Conservation (phyloP, 1,140 invertebrate genomes). For the Hestina assimilis region DNA sequence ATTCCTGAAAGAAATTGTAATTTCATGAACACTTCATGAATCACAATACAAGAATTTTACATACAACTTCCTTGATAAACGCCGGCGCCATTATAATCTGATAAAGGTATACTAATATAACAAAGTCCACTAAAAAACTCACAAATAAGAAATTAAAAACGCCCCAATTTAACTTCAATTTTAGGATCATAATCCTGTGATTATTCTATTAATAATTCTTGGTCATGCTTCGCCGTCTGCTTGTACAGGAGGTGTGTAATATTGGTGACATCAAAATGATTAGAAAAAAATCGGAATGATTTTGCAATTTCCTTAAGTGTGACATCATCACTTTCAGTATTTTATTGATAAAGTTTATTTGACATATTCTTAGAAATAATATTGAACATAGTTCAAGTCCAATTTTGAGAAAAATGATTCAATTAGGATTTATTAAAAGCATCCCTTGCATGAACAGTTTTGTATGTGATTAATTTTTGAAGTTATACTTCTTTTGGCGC, state of each 20-base stretch:
- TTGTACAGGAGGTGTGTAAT: conserved; percentile 2
- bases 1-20: conserved; percentile 14
- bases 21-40: conserved; percentile 25
- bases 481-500: too few species aligned
- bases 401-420: too few species aligned
- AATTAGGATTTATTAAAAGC: too few species aligned
- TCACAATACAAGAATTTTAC: conserved; percentile 32
- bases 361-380: too few species aligned
- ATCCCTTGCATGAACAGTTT: too few species aligned
- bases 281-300: neutral
- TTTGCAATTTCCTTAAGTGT: neutral
- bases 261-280: conserved; percentile 5
- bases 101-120: conserved; percentile 17
- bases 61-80: conserved; percentile 11
- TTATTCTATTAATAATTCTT: neutral
- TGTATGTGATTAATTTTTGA: too few species aligned
- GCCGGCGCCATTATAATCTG: conserved; percentile 16
- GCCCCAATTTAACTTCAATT: neutral
- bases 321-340: neutral
- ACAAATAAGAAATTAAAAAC: too few species aligned
- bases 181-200: neutral
- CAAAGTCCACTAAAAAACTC: too few species aligned
- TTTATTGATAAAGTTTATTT: neutral
- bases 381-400: too few species aligned
- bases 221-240: neutral